Base-by-base conservation (phyloP, 53 echinoderm and acorn worm species). In the Temnopleurus reevesii region DNA sequence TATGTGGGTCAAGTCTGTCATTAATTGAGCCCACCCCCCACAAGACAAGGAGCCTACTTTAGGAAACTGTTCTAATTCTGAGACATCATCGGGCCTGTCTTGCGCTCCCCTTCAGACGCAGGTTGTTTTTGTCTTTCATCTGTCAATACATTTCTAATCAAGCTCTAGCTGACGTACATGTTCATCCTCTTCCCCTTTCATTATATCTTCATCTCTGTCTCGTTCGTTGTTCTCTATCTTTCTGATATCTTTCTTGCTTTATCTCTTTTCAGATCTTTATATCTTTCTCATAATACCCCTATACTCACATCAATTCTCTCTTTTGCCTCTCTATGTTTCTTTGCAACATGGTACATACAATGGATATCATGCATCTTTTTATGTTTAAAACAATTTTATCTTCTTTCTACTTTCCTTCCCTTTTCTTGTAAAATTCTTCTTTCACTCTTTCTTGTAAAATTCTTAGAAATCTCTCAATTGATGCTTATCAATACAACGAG, bases 1-100 rank as follows among this genome's bases (percentile, higher is more conserved):
- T 51, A 80, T 47, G 51, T 80, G 51, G 80, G 80, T 80, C 80
- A 80, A 80, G 51, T 80, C 80, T 80, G 80, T 80, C 80, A 15
- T 51, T 80, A 26, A 46, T 80, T 49, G 19, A 31, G 46, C 47
- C 46, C 80, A 26, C 80, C 80, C n/a, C 80, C 3, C 80, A 51
- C 80, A 80, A 51, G 46, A 80, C 46, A 8, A 80, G 51, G 46
- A 77, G 51, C 28, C 46, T 80, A 49, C 46, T 80, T 59, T 47
- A 24, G 43, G 80, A 47, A n/a, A 71, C 71, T 71, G 71, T 71
- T 71, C 71, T 41, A 71, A 38, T 71, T 71, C 71, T 71, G 7
- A 36, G 43, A 17, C n/a, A 1, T 15, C n/a, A n/a, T n/a, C n/a
- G n/a, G n/a, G n/a, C n/a, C n/a, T n/a, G n/a, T n/a, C n/a, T n/a